These are phyloP conservation scores for Pachypsylla venusta DNA, from an alignment of 1,140 invertebrate genomes.

Conservation along the genomic window DNA sequence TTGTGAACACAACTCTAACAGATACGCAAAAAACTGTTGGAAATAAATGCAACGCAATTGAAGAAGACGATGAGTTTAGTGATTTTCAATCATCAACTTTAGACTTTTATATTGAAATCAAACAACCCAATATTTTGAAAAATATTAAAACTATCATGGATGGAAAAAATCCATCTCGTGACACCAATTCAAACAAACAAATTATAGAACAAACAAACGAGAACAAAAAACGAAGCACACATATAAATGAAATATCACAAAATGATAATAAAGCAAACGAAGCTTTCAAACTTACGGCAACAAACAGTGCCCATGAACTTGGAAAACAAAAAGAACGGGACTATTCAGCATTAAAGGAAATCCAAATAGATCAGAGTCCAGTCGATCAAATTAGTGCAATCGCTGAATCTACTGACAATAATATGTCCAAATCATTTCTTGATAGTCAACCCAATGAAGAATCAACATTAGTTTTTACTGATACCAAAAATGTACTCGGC, in stretches of 20 bases:
- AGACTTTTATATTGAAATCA: conserved; percentile 1
- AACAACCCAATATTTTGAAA: neutral
- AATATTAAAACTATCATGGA: conserved; percentile 1
- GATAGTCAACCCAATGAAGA: too few species aligned
- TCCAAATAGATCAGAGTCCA: neutral
- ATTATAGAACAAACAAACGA: neutral
- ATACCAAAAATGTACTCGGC: too few species aligned
- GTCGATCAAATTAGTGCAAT: too few species aligned
- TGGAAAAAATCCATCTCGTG: neutral
- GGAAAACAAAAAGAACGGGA: too few species aligned
- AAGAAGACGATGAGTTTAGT: conserved; percentile 19
- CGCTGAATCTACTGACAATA: too few species aligned
- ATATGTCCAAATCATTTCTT: too few species aligned
- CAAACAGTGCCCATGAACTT: neutral
- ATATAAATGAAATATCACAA: too few species aligned
- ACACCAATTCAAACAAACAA: neutral
- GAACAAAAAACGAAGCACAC: neutral
- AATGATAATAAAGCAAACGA: too few species aligned
- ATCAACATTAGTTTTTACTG: too few species aligned
- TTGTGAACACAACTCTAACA: too few species aligned
- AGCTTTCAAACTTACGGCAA: neutral
- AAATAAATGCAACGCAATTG: too few species aligned
- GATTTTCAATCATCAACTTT: conserved; percentile 20
- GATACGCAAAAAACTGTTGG: too few species aligned
- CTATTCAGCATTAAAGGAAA: conserved; percentile 1